A percentile compares a stretch with the other conserved stretches of the same genome.
Conservation (phyloP, 2,888 invertebrate species). For the Danaus chrysippus region DNA sequence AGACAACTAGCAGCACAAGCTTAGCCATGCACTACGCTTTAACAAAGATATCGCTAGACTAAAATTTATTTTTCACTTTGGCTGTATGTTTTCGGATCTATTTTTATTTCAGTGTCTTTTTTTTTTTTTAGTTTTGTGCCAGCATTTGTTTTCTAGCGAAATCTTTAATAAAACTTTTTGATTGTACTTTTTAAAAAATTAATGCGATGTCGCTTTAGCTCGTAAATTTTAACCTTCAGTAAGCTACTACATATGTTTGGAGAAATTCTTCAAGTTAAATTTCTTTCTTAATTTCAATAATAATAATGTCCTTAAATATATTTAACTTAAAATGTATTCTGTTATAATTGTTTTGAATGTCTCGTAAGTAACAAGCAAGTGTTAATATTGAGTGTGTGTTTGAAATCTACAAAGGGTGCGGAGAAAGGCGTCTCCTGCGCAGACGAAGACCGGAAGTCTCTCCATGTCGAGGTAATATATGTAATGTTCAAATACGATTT, state of each 20-base stretch:
- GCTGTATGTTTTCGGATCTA: no score
- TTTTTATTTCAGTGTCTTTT: no score
- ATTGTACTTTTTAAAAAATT: background rate
- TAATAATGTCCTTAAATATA: no score
- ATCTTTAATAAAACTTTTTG: background rate
- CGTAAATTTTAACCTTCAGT: background rate
- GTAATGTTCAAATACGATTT: background rate
- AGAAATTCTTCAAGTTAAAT: background rate
- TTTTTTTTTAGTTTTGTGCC: no score
- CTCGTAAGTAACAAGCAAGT: no score
- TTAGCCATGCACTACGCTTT: constrained; percentile 35
- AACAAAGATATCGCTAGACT: constrained; percentile 5
- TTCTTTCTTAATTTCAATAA: background rate
- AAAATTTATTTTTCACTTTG: background rate
- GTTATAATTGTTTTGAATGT: no score
- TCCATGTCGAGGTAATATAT: constrained; percentile 82
- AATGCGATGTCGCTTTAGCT: background rate
- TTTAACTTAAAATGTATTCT: no score
- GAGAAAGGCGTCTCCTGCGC: constrained; percentile 85
- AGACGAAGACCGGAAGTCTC: constrained; percentile 76
- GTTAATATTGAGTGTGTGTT: constrained; percentile 40
- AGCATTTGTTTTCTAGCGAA: background rate
- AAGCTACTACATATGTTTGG: background rate
- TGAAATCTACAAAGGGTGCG: constrained; percentile 79
- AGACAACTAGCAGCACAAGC: constrained; percentile 39